Conservation (phyloP, 2,797 vertebrate species). For the Acanthurus lineatus region DNA sequence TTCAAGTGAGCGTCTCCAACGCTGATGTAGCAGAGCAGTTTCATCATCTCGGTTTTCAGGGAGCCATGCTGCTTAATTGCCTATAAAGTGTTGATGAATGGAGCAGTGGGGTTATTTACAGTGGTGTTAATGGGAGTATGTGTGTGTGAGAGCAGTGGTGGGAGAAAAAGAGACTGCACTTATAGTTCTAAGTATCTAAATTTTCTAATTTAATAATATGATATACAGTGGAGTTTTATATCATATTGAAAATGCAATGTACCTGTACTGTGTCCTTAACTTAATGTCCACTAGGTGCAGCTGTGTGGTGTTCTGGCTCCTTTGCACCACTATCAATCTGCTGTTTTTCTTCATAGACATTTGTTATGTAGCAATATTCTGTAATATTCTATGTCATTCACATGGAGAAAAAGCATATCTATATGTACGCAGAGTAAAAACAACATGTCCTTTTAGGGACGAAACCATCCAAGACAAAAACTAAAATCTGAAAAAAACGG, state of each 20-base stretch:
- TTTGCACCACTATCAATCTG: background rate
- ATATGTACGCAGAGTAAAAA: background rate
- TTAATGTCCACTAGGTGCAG: constrained; percentile 3
- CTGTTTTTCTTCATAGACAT: background rate
- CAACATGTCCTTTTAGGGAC: background rate
- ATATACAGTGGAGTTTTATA: constrained; percentile 20
- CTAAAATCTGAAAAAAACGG: background rate
- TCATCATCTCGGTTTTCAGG: constrained; percentile 54
- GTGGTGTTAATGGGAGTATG: constrained; percentile 59
- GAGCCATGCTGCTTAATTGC: constrained; percentile 76
- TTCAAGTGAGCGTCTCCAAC: constrained; percentile 21
- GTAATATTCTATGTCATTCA: too few relatives aligned
- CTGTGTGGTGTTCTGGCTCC: background rate
- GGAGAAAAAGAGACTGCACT: constrained; percentile 15
- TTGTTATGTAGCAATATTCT: too few relatives aligned
- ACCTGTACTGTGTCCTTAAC: background rate
- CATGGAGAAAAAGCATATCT: too few relatives aligned
- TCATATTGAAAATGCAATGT: background rate
- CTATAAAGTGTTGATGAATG: constrained; percentile 81
- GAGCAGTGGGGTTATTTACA: constrained; percentile 70
- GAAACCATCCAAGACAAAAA: background rate
- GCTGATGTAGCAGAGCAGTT: constrained; percentile 36
- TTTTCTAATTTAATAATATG: constrained; percentile 30
- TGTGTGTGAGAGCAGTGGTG: background rate
- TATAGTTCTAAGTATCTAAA: constrained; percentile 22